phyloP scores from a whole-genome alignment of 1,140 invertebrate species.

The Drosophila nebulosa region DNA sequence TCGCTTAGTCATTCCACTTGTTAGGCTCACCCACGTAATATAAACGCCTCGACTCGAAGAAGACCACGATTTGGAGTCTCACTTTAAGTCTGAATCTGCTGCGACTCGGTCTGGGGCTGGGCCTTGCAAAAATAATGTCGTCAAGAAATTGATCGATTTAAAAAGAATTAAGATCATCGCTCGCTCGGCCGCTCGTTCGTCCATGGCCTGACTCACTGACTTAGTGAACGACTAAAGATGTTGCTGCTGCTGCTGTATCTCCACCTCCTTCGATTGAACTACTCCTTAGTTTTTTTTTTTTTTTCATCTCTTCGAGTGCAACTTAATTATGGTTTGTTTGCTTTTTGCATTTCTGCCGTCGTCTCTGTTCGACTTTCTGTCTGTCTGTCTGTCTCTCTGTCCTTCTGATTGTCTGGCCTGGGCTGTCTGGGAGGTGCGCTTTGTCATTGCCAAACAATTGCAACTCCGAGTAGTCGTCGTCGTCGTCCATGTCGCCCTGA shows the following conservation, averaged over 20 bases:
- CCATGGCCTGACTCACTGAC: conserved; percentile 68
- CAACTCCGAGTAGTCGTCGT: conserved; percentile 31
- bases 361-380: neutral
- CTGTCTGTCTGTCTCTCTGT: conserved; percentile 18
- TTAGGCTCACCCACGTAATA: conserved; percentile 76
- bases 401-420: conserved; percentile 10
- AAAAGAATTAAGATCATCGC: conserved; percentile 79
- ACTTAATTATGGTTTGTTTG: conserved; percentile 80
- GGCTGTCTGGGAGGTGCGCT: conserved; percentile 72
- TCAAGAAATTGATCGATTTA: conserved; percentile 79
- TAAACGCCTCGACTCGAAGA: conserved; percentile 38
- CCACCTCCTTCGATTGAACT: neutral
- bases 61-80: conserved; percentile 25
- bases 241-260: conserved; percentile 14
- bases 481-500: conserved; percentile 52
- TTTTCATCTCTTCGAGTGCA: conserved; percentile 44
- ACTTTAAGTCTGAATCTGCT: neutral
- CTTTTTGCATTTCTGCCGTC: conserved; percentile 29
- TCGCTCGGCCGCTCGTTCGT: conserved; percentile 2
- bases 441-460: conserved; percentile 79
- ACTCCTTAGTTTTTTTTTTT: neutral
- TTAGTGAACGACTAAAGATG: conserved; percentile 70
- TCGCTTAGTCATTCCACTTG: conserved; percentile 77
- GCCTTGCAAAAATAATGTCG: conserved; percentile 69
- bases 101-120: neutral